Conservation (phyloP, 2,797 vertebrate genomes). For the Okamejei kenojei region DNA sequence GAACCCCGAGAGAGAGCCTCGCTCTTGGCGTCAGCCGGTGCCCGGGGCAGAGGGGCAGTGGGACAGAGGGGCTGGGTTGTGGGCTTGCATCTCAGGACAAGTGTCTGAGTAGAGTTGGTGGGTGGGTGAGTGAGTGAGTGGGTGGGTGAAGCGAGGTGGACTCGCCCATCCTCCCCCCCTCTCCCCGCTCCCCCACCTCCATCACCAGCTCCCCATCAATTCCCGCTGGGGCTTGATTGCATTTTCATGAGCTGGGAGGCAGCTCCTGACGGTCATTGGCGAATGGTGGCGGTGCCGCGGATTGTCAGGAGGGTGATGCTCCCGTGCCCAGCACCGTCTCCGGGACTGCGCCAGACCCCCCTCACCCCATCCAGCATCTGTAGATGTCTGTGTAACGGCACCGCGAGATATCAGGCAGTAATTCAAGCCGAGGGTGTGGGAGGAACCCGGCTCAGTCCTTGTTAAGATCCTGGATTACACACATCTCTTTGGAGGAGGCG, state of each 20-base stretch:
- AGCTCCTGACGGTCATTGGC: constrained; percentile 42
- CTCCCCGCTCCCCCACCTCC: background rate
- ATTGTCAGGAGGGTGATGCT: constrained; percentile 18
- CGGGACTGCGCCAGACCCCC: background rate
- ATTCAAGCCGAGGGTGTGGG: background rate
- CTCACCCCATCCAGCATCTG: too few species aligned
- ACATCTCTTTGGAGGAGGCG: background rate
- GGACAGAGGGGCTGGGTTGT: background rate
- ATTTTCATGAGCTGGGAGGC: constrained; percentile 21
- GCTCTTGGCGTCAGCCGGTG: constrained; percentile 47
- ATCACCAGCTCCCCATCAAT: background rate
- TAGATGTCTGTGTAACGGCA: background rate
- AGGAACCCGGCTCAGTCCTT: background rate
- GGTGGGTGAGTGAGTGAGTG: constrained; percentile 33
- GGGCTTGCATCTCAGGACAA: background rate
- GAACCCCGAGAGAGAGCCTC: constrained; percentile 47
- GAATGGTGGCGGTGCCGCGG: background rate
- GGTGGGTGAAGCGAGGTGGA: background rate
- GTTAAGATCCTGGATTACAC: background rate
- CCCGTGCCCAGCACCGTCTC: background rate
- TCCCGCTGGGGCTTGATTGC: constrained; percentile 10
- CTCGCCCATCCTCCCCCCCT: constrained; percentile 33
- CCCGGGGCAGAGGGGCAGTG: constrained; percentile 31
- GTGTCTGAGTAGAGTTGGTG: too few species aligned
- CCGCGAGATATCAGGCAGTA: background rate